These are phyloP conservation scores for Pantala flavescens DNA, from an alignment of 1,140 invertebrate species.

Conservation along the genomic window DNA sequence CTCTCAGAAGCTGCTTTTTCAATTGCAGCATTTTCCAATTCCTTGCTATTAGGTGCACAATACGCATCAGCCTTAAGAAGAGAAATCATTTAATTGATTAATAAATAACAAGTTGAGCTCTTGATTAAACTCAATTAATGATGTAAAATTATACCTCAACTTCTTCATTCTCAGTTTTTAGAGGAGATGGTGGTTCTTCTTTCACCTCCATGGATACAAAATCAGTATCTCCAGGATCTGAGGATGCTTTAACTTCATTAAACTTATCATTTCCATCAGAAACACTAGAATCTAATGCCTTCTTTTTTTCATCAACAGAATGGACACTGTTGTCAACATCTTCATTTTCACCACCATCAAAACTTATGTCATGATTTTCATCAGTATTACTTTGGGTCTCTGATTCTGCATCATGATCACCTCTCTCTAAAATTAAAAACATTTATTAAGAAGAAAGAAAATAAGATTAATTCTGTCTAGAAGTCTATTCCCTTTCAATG, in stretches of 20 bases:
- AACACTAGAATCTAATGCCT: slow-evolving; percentile 23
- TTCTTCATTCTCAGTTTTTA: no score
- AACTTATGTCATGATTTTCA: slow-evolving; percentile 18
- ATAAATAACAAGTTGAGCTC: no score
- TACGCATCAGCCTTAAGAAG: no score
- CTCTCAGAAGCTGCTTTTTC: slow-evolving; percentile 27
- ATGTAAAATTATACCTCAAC: no score
- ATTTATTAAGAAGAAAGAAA: neutral
- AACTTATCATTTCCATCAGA: neutral
- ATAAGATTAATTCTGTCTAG: no score
- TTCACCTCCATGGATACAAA: no score
- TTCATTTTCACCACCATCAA: slow-evolving; percentile 19
- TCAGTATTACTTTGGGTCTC: slow-evolving; percentile 22
- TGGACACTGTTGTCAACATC: slow-evolving; percentile 18
- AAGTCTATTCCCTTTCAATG: no score
- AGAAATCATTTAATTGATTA: no score
- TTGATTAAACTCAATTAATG: no score
- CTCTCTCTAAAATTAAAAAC: slow-evolving; percentile 19
- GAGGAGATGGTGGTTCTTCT: no score
- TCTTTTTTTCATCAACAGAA: slow-evolving; percentile 27
- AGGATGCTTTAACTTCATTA: no score
- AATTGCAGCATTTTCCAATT: slow-evolving; percentile 1
- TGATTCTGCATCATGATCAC: slow-evolving; percentile 21
- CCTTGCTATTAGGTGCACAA: neutral
- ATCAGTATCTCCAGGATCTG: no score